Evolutionary conservation across 2,888 invertebrate genomes (phyloP), one percentile per base, ranked within the genome.

Genomic region (Notocelia uddmanniana): DNA sequence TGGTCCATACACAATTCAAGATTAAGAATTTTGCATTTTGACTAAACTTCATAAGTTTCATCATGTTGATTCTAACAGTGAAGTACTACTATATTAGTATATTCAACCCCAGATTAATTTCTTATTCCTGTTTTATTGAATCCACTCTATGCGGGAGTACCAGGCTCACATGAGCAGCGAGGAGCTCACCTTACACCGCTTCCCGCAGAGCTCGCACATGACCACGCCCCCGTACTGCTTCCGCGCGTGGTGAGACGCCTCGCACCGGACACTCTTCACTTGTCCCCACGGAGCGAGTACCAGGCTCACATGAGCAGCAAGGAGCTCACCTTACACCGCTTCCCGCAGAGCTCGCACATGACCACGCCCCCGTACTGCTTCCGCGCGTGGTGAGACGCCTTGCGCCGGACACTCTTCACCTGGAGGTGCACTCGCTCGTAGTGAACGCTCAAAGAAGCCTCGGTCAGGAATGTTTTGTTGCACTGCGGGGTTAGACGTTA

Each of bases 191-290:
- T 68, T 62, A 23, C 68, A 73, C 31, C 55, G 19, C 52, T 69
- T 68, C 11, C 73, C 73, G 73, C 73, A 73, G 19, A 73, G 68
- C 69, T 73, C 73, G 73, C 73, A 73, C 63, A 73, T 69, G 63
- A 64, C 63, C 10, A 37, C 52, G 3, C 63, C 73, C 13, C 62
- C 68, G 26, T 57, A 57, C 34, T 71, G 71, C 15, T 34, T 31
- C 13, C 50, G 37, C 26, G 62, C 57, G 50, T 55, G 72, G 37
- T 68, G 62, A 15, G 68, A 34, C 9, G 68, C 68, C 57, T 68
- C 68, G 9, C 50, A 18, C 1, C 73, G 21, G 21, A 64, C 63
- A 19, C 26, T 21, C 52, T 64, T 62, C 58, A 69, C 63, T 9
- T 62, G 73, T 31, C 31, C 9, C 9, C 31, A 31, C 31, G 31